Base-by-base conservation (phyloP, 2,797 vertebrate species). In the Onychomys torridus region DNA sequence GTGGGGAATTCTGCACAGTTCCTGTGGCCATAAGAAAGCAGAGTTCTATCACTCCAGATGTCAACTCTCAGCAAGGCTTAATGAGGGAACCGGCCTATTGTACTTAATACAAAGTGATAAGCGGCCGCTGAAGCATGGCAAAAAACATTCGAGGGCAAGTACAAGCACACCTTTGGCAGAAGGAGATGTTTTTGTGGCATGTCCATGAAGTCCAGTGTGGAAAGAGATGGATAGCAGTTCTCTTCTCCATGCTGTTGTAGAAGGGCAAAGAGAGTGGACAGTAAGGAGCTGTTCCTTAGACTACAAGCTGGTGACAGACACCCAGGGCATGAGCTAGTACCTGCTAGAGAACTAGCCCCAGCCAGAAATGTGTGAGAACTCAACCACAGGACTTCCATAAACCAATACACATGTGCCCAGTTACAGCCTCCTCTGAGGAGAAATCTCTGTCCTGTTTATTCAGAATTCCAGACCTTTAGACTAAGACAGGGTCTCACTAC, bases 21-120 rank as follows among this genome's bases (percentile, higher is more conserved):
- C 86, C 91, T 57, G 37, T 32, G 79, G 91, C 57, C 94, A 37
- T 65, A 40, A 92, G 91, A 91, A 88, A 92, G 65, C 84, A 67
- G 46, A 55, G 7, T 40, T 96, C 88, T 76, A 1, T 76, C 77
- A 69, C 93, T 90, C 84, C 25, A 1, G 89, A 65, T 83, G 77
- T 84, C 63, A 71, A 52, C n/a, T 69, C 43, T 25, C 67, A 79
- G 91, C 37, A 37, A 90, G 67, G 17, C 82, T 90, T 93, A 89
- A 82, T 61, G 46, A 93, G 52, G 84, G 67, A 16, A 14, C 25
- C 4, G 23, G 69, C 29, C 90, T 84, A 65, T 86, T 59, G 75
- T 4, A 23, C 61, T 87, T 65, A 83, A 83, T 63, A 75, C 49
- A 79, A 46, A 94, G 89, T 83, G 59, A 86, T 67, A 82, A 75